Evolutionary conservation across 2,113 vertebrate genomes (phyloP), one percentile per base, ranked within the genome.

Genomic region (Ginglymostoma cirratum): DNA sequence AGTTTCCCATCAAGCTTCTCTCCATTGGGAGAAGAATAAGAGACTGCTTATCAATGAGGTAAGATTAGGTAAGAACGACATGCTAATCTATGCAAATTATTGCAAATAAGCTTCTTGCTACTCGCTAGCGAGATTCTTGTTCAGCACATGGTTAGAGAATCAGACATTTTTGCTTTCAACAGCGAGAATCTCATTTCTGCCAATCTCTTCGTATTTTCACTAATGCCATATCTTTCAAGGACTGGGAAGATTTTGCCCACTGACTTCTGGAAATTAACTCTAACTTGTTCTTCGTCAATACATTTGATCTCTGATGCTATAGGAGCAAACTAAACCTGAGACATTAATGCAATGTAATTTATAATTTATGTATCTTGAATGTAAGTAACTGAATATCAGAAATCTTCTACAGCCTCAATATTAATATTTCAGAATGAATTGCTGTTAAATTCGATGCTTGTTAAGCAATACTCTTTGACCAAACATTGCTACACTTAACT

Each of bases 341-440:
- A 89, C 12, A n/a, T 83, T 92, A 65, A 66, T 93, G 38, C 66
- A 69, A 94, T 2, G 21, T 48, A 61, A 55, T 89, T 34, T 89
- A 89, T 27, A 89, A 89, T 48, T 55, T 89, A 89, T 70, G 6
- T 12, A 69, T 69, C 38, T 93, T 93, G 61, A 15, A 66, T 69
- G 65, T 69, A 38, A 14, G 65, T 94, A 67, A 94, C 92, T 70
- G 92, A 94, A 94, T 45, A 89, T 89, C 48, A 55, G 45, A 61
- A 55, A 83, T 83, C 23, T 30, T 10, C n/a, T 27, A 27, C 17
- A 67, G 61, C 67, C 6, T n/a, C 24, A 94, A 23, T 24, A 69
- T 23, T 69, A 45, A 42, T 94, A 45, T 69, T 93, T 94, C 66
- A 94, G 69, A 23, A 66, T 94, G 66, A 67, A 67, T 94, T 70